These are phyloP conservation scores for Calephelis nemesis DNA, from an alignment of 1,140 invertebrate genomes.

Conservation along the genomic window DNA sequence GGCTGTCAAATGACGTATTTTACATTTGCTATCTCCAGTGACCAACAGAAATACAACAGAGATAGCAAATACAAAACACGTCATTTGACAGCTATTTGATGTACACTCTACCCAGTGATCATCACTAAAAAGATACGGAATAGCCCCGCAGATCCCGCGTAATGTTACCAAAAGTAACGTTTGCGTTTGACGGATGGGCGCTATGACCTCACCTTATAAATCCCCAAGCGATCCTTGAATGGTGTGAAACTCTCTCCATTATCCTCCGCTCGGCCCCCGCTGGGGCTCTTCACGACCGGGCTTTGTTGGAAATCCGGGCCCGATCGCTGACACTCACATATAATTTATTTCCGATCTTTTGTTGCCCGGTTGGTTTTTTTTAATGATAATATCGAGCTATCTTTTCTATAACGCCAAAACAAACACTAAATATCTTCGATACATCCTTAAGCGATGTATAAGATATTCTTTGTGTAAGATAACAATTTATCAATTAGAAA, in stretches of 20 bases:
- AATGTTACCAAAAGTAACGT: constrained; percentile 32
- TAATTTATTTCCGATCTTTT: constrained; percentile 69
- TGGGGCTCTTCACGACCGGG: constrained; percentile 47
- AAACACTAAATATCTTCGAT: constrained; percentile 29
- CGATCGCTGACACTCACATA: constrained; percentile 50
- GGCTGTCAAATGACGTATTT: too few relatives aligned
- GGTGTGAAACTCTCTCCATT: constrained; percentile 63
- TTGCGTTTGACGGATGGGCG: constrained; percentile 47
- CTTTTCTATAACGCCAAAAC: constrained; percentile 39
- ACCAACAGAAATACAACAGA: too few relatives aligned
- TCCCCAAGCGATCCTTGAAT: constrained; percentile 51
- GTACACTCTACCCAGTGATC: too few relatives aligned
- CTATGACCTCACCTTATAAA: constrained; percentile 56
- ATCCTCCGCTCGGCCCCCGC: constrained; percentile 51
- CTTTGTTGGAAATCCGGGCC: constrained; percentile 50
- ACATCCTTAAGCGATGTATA: constrained; percentile 11
- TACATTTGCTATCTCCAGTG: too few relatives aligned
- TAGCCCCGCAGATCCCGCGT: constrained; percentile 23
- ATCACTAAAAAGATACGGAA: too few relatives aligned
- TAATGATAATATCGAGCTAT: constrained; percentile 38
- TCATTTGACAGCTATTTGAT: too few relatives aligned
- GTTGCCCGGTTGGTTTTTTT: constrained; percentile 51
- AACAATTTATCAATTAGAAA: too few relatives aligned
- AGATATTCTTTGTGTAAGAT: constrained; percentile 11
- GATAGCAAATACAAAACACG: too few relatives aligned